These are phyloP conservation scores for Campopleginae sp. DNA, from an alignment of 2,888 invertebrate species.

Conservation along the genomic window DNA sequence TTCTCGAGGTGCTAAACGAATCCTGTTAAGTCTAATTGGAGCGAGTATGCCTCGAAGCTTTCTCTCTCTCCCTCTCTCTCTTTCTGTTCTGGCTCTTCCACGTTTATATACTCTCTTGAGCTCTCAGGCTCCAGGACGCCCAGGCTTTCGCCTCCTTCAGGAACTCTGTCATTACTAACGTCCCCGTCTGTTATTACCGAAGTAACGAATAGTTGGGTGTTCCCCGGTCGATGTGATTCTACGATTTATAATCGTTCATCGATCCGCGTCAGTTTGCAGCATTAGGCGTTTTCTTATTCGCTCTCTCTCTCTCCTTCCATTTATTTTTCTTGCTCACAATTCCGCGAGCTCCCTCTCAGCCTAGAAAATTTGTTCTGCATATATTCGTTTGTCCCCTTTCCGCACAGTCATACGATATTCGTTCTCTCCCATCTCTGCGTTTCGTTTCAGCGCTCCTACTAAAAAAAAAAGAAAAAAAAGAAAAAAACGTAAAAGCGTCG, in stretches of 20 bases:
- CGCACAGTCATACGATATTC: conserved; percentile 18
- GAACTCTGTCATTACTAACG: conserved; percentile 62
- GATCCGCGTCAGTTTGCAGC: conserved; percentile 54
- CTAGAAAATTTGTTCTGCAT: not conserved
- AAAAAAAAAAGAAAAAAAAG: conserved; percentile 8
- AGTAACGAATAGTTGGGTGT: conserved; percentile 48
- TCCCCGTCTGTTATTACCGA: conserved; percentile 59
- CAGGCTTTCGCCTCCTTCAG: conserved; percentile 38
- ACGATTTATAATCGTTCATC: conserved; percentile 64
- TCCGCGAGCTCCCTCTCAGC: not conserved
- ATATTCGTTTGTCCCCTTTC: conserved; percentile 24
- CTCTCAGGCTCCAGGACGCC: conserved; percentile 24
- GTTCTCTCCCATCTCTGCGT: not conserved
- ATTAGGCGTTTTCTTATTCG: conserved; percentile 17
- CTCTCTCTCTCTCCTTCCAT: not conserved
- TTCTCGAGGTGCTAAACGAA: conserved; percentile 67
- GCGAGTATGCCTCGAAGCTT: conserved; percentile 60
- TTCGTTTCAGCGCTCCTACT: conserved; percentile 16
- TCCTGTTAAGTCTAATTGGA: conserved; percentile 68
- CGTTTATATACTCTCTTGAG: conserved; percentile 45
- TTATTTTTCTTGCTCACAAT: not conserved
- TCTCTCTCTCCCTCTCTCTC: conserved; percentile 40
- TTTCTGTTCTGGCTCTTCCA: conserved; percentile 17
- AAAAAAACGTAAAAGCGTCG: conserved; percentile 29
- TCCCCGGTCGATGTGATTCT: conserved; percentile 41